Base-by-base conservation (phyloP, 2,888 invertebrate genomes). In the Teleiodes luculella region DNA sequence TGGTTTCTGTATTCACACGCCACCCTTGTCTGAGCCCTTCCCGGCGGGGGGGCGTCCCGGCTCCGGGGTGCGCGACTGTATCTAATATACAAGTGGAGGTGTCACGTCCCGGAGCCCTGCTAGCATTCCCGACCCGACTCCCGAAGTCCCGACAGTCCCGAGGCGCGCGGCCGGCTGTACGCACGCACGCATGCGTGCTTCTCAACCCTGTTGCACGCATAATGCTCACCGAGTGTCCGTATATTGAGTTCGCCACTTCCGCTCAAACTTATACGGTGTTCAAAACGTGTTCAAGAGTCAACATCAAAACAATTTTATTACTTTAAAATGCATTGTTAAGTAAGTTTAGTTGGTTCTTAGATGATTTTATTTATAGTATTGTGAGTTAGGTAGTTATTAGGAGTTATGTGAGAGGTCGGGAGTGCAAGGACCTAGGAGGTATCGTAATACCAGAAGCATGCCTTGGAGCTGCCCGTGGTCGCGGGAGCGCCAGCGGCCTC, bases 391-490 rank as follows among this genome's bases (percentile, higher is more conserved):
- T 65, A 63, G 30, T 47, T 43, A 35, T 58, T 61, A 60, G 50
- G 60, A 64, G 60, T 65, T 60, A 59, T 68, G 67, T 68, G 56
- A 68, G 67, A 68, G 72, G 69, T 74, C 68, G 72, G 57, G 56
- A 70, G 71, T 75, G 68, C 67, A 68, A 63, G 68, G 64, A 70
- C 68, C 62, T 59, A 63, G 68, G 64, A 70, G 68, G 61, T 59
- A 67, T 65, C 57, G 57, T 60, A 63, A 64, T 61, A 66, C 60
- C 64, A 62, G 65, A 61, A 68, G 60, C 56, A 87, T 87, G 88
- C 84, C 87, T 65, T 87, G 86, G 87, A 83, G 67, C 59, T 89
- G 88, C 61, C 86, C 86, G 66, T 89, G 89, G 88, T 86, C 88
- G 57, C 80, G 80, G 49, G 80, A 80, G 59, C 82, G 79, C 52